A percentile compares a stretch with the other conserved stretches of the same genome.
phyloP scores from a whole-genome alignment of 2,888 invertebrate genomes.

The Flexamia atlantica region DNA sequence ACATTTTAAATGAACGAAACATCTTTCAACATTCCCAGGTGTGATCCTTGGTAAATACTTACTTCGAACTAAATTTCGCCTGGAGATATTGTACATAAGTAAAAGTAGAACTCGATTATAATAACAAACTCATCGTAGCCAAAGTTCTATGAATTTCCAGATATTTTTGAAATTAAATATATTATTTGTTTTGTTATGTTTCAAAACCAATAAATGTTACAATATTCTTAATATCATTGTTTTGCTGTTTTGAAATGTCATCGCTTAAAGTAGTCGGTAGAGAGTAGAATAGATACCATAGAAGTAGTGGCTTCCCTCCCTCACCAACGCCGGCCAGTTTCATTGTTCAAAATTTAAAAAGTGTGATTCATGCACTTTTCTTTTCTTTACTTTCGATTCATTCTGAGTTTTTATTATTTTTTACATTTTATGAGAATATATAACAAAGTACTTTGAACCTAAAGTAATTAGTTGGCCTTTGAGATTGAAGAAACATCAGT shows the following conservation, averaged over 20 bases:
- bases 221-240: slow-evolving; percentile 42
- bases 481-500: neutral
- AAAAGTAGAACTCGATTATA: neutral
- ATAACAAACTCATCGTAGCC: slow-evolving; percentile 1
- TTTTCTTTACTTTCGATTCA: neutral
- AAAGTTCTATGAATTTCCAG: neutral
- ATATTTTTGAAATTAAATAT: slow-evolving; percentile 6
- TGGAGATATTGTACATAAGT: slow-evolving; percentile 13
- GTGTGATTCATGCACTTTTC: slow-evolving; percentile 51
- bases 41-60: neutral
- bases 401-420: neutral
- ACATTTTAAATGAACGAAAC: too few relatives aligned
- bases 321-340: slow-evolving; percentile 21
- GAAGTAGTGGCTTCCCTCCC: slow-evolving; percentile 53
- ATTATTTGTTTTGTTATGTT: slow-evolving; percentile 58
- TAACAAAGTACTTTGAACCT: neutral
- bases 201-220: slow-evolving; percentile 48
- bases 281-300: slow-evolving; percentile 59
- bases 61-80: neutral
- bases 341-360: neutral
- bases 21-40: too few relatives aligned
- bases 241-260: slow-evolving; percentile 55
- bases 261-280: slow-evolving; percentile 59
- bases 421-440: neutral
- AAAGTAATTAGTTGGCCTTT: neutral